Evolutionary conservation across 2,888 invertebrate species (phyloP).

Genomic region (Lithophane ornitopus): DNA sequence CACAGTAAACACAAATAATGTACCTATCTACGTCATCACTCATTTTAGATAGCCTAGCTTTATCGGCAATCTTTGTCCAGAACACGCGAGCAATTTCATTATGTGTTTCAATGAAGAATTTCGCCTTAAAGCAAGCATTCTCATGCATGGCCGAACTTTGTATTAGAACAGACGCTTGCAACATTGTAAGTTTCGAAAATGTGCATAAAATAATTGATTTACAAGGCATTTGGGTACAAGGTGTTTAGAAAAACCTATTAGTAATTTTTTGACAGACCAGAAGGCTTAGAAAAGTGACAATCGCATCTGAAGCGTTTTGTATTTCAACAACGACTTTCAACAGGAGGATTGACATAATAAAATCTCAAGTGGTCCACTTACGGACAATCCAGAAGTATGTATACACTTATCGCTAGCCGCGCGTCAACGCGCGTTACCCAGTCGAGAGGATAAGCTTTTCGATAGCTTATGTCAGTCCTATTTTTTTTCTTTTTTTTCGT

Average conservation of each 20-base stretch:
- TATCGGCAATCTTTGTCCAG: slow-evolving; percentile 25
- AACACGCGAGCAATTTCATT: slow-evolving; percentile 45
- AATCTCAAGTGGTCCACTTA: no score
- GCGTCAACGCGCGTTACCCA: no score
- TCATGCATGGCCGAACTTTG: slow-evolving; percentile 27
- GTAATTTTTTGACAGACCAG: neutral
- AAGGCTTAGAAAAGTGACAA: no score
- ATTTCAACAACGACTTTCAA: no score
- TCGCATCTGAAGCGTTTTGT: no score
- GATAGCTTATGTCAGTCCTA: no score
- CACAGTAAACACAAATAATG: neutral
- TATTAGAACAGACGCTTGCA: neutral
- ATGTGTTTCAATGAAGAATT: slow-evolving; percentile 41
- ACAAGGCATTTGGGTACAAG: no score
- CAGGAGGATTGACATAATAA: no score
- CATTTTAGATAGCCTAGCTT: slow-evolving; percentile 58
- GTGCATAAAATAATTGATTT: neutral
- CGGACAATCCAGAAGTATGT: no score
- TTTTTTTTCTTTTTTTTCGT: no score
- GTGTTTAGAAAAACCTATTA: neutral
- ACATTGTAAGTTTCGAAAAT: slow-evolving; percentile 10
- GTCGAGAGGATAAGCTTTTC: no score
- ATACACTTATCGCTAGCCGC: no score
- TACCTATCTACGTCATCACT: slow-evolving; percentile 6
- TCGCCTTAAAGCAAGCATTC: slow-evolving; percentile 31